A percentile compares a stretch with the other conserved stretches of the same genome.
Conservation (phyloP, 2,888 invertebrate species). For the Leucoma salicis region DNA sequence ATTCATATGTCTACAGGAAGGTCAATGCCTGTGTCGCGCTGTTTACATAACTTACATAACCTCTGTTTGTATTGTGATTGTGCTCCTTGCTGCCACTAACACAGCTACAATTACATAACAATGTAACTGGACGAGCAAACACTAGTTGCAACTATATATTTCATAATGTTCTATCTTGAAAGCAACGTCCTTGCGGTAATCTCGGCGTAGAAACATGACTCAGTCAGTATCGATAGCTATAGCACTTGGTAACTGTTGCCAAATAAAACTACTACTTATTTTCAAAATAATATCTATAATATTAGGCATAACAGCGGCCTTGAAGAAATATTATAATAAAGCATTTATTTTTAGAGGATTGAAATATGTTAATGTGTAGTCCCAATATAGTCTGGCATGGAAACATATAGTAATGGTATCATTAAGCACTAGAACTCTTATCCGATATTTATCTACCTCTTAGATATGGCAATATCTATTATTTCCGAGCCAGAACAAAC, state of each 20-base stretch:
- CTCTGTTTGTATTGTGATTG: conserved; percentile 57
- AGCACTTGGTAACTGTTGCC: conserved; percentile 60
- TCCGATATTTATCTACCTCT: too few species aligned
- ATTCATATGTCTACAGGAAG: conserved; percentile 70
- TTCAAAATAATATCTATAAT: conserved; percentile 54
- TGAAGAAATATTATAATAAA: conserved; percentile 29
- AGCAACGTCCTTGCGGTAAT: conserved; percentile 67
- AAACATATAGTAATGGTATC: too few species aligned
- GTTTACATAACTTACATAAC: conserved; percentile 69
- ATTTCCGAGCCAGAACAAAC: too few species aligned
- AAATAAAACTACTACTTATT: conserved; percentile 61
- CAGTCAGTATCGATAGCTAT: conserved; percentile 48
- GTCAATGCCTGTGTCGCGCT: conserved; percentile 63
- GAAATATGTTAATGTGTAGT: too few species aligned
- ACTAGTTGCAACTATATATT: conserved; percentile 37
- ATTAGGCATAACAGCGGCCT: conserved; percentile 36
- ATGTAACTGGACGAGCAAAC: conserved; percentile 13
- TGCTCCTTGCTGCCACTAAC: conserved; percentile 43
- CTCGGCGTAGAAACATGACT: conserved; percentile 64
- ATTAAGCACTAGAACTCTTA: too few species aligned
- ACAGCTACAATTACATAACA: conserved; percentile 15
- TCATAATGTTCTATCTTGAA: conserved; percentile 58
- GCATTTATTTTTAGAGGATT: too few species aligned
- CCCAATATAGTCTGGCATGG: too few species aligned
- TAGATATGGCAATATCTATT: too few species aligned